Percentiles rank a stretch among this genome's conserved stretches.
Conservation (phyloP, 2,797 vertebrate genomes). For the Hemitrygon akajei region DNA sequence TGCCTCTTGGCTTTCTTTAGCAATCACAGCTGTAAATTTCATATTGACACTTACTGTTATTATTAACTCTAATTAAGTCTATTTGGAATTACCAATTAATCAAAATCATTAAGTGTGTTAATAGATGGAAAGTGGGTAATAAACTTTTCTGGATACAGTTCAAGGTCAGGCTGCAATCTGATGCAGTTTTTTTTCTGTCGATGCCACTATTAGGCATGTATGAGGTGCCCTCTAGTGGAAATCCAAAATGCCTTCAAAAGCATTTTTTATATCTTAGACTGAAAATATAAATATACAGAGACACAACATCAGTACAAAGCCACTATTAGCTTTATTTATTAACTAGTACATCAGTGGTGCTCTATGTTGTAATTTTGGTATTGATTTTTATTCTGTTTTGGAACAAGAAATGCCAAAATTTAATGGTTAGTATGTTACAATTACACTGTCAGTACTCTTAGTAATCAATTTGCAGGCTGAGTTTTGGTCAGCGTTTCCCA, state of each 20-base stretch:
- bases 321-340: not conserved
- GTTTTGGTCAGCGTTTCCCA: not conserved
- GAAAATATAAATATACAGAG: not conserved
- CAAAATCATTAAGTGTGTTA: not conserved
- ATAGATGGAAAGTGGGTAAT: not conserved
- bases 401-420: not conserved
- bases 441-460: too few species aligned
- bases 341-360: not conserved
- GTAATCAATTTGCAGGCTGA: not conserved
- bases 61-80: not conserved
- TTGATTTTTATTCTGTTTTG: not conserved
- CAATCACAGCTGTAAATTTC: not conserved
- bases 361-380: not conserved
- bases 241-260: not conserved
- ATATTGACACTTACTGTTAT: not conserved
- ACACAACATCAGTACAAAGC: not conserved
- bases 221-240: constrained; percentile 32
- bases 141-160: not conserved
- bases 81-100: not conserved
- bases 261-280: not conserved
- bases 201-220: not conserved
- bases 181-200: too few species aligned
- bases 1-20: too few species aligned
- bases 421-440: not conserved
- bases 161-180: not conserved